Base-by-base conservation (phyloP, 2,888 invertebrate species). In the Eulithis testata region DNA sequence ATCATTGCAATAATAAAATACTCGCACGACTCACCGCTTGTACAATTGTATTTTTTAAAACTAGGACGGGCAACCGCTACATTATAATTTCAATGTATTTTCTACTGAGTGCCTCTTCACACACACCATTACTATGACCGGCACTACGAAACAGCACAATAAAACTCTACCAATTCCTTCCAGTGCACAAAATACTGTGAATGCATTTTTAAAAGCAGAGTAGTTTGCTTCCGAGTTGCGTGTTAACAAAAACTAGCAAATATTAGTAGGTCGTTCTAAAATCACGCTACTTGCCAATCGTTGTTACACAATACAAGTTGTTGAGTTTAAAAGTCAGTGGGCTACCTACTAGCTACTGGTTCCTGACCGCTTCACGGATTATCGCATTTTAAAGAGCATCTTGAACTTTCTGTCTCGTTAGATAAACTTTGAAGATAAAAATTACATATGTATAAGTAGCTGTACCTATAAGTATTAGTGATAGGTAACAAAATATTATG, bases 61-160 rank as follows among this genome's bases (percentile, higher is more conserved):
- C 55, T 72, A 49, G 69, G 67, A 60, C 70, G 57, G 52, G 59
- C 56, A 53, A 55, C 53, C 51, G 47, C 37, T 53, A 53, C 59
- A 55, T 55, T 37, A 40, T 65, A 40, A 11, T 65, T 62, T 49
- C 58, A 66, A 67, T 56, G 56, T 70, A 62, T 63, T 55, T 54
- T 50, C 12, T 54, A 54, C 43, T 52, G 36, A 50, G 58, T 54
- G 54, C 55, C 50, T 56, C 43, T 65, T 54, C 57, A 60, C 65
- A 58, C 27, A 70, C 69, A 73, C 70, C 65, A 73, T 70, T 73
- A 68, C 6, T 52, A 73, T 76, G 62, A 43, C 47, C 51, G 36
- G 63, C 43, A 54, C 53, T 49, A 43, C 47, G 44, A 64, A 62
- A 36, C 49, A 11, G 14, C 40, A 40, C 40, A 40, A 40, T 40